Percentiles rank a stretch among this genome's conserved stretches.
Evolutionary conservation across 2,888 invertebrate genomes (phyloP).

Genomic region (Muschampia plurimacula): DNA sequence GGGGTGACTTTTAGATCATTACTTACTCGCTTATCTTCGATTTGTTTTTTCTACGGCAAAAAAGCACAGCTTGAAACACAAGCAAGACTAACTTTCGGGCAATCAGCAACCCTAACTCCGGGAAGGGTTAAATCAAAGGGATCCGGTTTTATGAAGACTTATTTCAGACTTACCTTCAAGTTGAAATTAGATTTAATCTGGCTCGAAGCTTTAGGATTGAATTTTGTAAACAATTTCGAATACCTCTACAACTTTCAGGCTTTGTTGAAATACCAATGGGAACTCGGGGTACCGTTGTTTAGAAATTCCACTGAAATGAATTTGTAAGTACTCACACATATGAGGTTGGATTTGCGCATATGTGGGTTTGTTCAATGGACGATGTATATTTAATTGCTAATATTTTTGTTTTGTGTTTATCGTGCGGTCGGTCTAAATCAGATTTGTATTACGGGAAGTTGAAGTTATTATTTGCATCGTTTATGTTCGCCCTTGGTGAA

Average conservation of each 20-base stretch:
- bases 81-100: slow-evolving; percentile 80
- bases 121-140: slow-evolving; percentile 85
- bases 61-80: slow-evolving; percentile 76
- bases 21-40: slow-evolving; percentile 81
- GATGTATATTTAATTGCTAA: slow-evolving; percentile 72
- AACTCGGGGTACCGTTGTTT: slow-evolving; percentile 78
- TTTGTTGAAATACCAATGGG: slow-evolving; percentile 84
- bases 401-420: slow-evolving; percentile 53
- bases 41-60: slow-evolving; percentile 75
- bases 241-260: slow-evolving; percentile 84
- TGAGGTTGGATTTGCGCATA: slow-evolving; percentile 74
- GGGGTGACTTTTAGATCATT: slow-evolving; percentile 79
- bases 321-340: slow-evolving; percentile 73
- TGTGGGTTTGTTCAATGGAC: slow-evolving; percentile 64
- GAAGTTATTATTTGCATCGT: neutral
- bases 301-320: slow-evolving; percentile 82
- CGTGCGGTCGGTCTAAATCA: neutral
- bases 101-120: slow-evolving; percentile 81
- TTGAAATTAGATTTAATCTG: slow-evolving; percentile 86
- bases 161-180: slow-evolving; percentile 85
- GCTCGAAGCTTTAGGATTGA: slow-evolving; percentile 85
- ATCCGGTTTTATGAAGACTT: slow-evolving; percentile 85
- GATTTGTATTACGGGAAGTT: neutral
- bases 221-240: slow-evolving; percentile 85
- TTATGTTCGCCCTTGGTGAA: neutral